phyloP scores from a whole-genome alignment of 2,797 vertebrate genomes.

The Triplophysa bombifrons region DNA sequence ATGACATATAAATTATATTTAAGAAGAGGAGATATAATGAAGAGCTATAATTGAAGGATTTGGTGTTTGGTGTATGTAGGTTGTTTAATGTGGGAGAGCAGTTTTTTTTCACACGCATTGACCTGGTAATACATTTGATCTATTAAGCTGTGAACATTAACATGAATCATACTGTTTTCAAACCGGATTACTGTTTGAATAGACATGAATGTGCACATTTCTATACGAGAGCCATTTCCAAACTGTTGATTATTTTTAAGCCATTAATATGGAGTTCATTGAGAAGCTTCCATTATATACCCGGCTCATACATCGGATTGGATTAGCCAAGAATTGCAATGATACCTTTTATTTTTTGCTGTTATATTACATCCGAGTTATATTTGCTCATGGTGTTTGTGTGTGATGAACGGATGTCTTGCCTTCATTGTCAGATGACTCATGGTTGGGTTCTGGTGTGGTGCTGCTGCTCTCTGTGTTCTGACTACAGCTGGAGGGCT shows the following conservation, averaged over 20 bases:
- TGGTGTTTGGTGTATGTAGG: too few relatives aligned
- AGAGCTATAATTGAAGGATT: too few relatives aligned
- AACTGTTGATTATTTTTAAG: not conserved
- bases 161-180: not conserved
- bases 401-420: conserved; percentile 33
- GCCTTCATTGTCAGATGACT: conserved; percentile 92
- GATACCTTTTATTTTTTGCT: too few relatives aligned
- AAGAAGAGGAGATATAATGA: too few relatives aligned
- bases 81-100: too few relatives aligned
- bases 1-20: too few relatives aligned
- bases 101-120: not conserved
- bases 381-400: not conserved
- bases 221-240: not conserved
- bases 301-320: not conserved
- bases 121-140: not conserved
- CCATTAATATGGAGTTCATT: not conserved
- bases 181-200: not conserved
- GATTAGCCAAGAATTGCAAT: not conserved
- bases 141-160: too few relatives aligned
- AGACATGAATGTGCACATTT: not conserved
- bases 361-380: not conserved
- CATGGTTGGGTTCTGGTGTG: conserved; percentile 90
- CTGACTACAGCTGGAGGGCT: conserved; percentile 93
- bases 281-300: not conserved
- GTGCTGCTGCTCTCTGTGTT: conserved; percentile 95